These are phyloP conservation scores for Galendromus occidentalis DNA, from an alignment of 1,140 invertebrate genomes.

Conservation along the genomic window DNA sequence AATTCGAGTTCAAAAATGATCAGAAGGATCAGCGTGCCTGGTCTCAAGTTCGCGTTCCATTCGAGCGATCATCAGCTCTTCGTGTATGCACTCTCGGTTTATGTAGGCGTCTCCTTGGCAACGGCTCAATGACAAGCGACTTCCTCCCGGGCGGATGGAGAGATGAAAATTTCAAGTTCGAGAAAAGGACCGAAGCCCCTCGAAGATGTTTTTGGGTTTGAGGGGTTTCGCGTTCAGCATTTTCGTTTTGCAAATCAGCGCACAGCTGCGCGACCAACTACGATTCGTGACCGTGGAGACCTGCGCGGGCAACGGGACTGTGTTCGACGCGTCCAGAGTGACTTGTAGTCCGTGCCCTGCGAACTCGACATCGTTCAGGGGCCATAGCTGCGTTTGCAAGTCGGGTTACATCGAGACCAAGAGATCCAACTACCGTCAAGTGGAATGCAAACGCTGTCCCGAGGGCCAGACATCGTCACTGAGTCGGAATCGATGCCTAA, in stretches of 20 bases:
- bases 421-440: background rate
- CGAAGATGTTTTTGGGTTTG: too few species aligned
- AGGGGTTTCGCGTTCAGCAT: too few species aligned
- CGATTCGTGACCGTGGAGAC: background rate
- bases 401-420: background rate
- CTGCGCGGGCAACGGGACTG: background rate
- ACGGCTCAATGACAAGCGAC: too few species aligned
- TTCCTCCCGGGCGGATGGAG: too few species aligned
- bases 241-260: background rate
- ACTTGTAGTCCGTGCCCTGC: background rate
- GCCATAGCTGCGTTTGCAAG: background rate
- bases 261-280: background rate
- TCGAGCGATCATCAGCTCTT: too few species aligned
- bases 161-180: too few species aligned
- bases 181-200: too few species aligned
- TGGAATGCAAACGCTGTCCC: background rate
- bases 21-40: too few species aligned
- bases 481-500: background rate
- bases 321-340: constrained; percentile 1
- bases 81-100: too few species aligned
- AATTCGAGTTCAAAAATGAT: too few species aligned
- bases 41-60: too few species aligned
- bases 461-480: background rate
- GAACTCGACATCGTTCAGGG: background rate
- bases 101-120: too few species aligned